A percentile compares a stretch with the other conserved stretches of the same genome.
Evolutionary conservation across 2,113 vertebrate species (phyloP).

Genomic region (Grus americana): DNA sequence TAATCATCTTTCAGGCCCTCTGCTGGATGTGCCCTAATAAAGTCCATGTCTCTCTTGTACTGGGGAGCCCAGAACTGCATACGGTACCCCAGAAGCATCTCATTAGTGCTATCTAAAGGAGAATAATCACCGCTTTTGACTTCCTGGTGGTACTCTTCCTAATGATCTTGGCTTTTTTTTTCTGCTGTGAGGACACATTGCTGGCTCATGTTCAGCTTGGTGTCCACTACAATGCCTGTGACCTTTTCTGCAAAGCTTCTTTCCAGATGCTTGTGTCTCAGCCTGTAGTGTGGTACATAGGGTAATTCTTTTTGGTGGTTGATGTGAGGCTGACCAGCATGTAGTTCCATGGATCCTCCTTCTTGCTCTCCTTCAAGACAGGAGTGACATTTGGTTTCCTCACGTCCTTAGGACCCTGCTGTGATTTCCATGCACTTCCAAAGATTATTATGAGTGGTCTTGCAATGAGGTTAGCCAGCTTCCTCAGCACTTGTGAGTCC

Average conservation of each 20-base stretch:
- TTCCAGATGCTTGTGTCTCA: neutral
- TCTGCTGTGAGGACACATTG: neutral
- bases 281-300: neutral
- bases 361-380: neutral
- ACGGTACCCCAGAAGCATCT: neutral
- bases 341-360: neutral
- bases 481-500: neutral
- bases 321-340: neutral
- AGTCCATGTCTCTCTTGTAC: accelerated
- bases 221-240: neutral
- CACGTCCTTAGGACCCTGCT: neutral
- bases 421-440: neutral
- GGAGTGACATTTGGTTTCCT: neutral
- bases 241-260: neutral
- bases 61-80: neutral
- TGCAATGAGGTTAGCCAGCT: neutral
- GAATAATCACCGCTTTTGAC: neutral
- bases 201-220: neutral
- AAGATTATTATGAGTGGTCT: neutral
- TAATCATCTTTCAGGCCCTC: neutral
- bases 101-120: neutral
- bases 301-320: neutral
- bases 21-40: neutral
- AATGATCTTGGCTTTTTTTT: neutral
- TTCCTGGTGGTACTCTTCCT: neutral